Conservation (phyloP, 53 echinoderm and acorn worm genomes). For the Patiria pectinifera region DNA sequence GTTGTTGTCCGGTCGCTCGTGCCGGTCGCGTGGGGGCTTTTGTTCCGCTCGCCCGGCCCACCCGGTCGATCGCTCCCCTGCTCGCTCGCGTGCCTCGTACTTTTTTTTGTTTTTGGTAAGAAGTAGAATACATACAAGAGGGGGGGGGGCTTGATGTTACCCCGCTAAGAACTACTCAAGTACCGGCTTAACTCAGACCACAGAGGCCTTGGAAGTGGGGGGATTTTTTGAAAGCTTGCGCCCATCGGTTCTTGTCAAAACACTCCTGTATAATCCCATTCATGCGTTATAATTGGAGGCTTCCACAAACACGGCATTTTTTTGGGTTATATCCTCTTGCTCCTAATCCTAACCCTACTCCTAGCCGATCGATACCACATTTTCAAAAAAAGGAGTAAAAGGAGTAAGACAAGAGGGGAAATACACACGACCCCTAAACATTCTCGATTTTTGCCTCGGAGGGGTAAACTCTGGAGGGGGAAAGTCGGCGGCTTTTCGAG, state of each 20-base stretch:
- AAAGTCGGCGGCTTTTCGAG: constrained; percentile 54
- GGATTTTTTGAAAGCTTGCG: not conserved
- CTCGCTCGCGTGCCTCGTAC: constrained; percentile 31
- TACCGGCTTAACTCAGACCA: constrained; percentile 8
- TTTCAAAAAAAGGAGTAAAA: constrained; percentile 30
- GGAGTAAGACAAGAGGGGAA: constrained; percentile 40
- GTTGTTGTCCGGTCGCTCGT: constrained; percentile 49
- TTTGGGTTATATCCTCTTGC: not conserved
- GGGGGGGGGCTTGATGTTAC: constrained; percentile 36
- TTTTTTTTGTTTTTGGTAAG: not conserved
- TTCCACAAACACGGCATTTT: constrained; percentile 35
- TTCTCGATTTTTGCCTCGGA: constrained; percentile 45
- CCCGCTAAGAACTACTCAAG: constrained; percentile 7
- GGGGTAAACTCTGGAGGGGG: constrained; percentile 47
- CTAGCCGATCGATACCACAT: constrained; percentile 53
- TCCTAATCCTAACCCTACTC: not conserved
- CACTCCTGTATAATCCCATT: constrained; percentile 45
- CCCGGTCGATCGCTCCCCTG: constrained; percentile 10
- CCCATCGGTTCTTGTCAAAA: constrained; percentile 55
- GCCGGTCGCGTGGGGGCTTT: constrained; percentile 54
- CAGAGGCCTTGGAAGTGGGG: constrained; percentile 27
- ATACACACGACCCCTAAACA: constrained; percentile 45
- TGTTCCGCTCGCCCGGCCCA: not conserved
- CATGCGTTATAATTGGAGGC: constrained; percentile 50
- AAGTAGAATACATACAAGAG: constrained; percentile 16